Conservation (phyloP, 2,113 vertebrate genomes). For the Pachypanchax playfairii region DNA sequence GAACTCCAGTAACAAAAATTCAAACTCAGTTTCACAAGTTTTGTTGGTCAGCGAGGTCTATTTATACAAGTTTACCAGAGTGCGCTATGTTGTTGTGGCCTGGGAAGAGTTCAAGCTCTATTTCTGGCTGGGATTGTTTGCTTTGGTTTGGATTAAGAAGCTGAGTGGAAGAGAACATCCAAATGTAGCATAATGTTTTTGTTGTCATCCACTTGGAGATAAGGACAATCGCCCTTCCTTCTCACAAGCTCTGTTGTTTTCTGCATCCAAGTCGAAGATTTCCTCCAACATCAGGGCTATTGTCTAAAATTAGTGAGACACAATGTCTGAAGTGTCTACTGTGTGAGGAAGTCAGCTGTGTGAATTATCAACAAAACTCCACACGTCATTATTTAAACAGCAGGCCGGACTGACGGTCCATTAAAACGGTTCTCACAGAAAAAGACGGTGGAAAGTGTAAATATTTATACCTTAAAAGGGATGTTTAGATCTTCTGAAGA, state of each 20-base stretch:
- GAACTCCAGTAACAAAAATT: conserved; percentile 5
- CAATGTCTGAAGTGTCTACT: conserved; percentile 42
- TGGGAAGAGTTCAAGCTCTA: conserved; percentile 52
- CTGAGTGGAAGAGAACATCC: conserved; percentile 39
- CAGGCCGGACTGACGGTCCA: background rate
- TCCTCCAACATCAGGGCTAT: conserved; percentile 37
- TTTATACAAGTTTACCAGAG: conserved; percentile 52
- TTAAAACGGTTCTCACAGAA: background rate
- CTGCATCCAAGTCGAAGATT: conserved; percentile 32
- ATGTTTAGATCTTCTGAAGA: too few species aligned
- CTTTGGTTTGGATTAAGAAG: conserved; percentile 56
- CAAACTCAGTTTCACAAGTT: background rate
- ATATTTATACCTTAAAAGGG: too few species aligned
- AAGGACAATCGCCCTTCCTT: conserved; percentile 74
- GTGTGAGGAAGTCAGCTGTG: conserved; percentile 27
- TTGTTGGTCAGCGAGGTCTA: conserved; percentile 34
- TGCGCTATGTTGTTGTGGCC: conserved; percentile 22
- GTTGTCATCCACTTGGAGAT: conserved; percentile 46
- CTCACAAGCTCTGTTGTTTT: conserved; percentile 51
- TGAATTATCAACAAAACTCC: conserved; percentile 39
- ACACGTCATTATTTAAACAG: background rate
- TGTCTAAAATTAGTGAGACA: conserved; percentile 39
- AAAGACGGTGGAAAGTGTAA: too few species aligned
- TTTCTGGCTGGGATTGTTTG: conserved; percentile 69
- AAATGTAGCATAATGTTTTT: conserved; percentile 61